Conservation (phyloP, 1,140 invertebrate species). For the Acromyrmex echinatior region DNA sequence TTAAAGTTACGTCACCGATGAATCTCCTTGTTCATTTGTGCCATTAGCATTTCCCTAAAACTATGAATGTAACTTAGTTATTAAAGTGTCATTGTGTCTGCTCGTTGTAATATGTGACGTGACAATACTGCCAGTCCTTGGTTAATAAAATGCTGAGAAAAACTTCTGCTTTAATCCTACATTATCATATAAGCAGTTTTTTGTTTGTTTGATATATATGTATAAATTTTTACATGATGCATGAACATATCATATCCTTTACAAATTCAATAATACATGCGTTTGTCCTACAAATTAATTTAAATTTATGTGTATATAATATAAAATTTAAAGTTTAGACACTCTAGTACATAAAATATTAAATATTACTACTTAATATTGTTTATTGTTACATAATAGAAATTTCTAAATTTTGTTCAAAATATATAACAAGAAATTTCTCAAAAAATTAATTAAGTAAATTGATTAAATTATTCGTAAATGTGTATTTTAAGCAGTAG, state of each 20-base stretch:
- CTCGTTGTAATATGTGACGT: constrained; percentile 73
- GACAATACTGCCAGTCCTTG: constrained; percentile 78
- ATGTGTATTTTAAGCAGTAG: no score
- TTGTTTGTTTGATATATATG: background rate
- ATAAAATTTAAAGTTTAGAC: no score
- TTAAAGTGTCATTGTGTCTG: constrained; percentile 71
- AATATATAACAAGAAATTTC: no score
- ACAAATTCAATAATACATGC: background rate
- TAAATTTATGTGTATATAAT: background rate
- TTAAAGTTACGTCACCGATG: constrained; percentile 27
- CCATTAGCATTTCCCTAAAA: constrained; percentile 54
- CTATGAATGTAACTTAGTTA: constrained; percentile 66
- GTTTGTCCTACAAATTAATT: background rate
- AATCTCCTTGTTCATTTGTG: constrained; percentile 21
- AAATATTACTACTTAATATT: no score
- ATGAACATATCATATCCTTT: background rate
- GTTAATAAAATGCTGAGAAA: constrained; percentile 64
- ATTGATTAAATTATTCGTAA: no score
- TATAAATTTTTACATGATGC: background rate
- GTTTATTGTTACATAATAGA: no score
- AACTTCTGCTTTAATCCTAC: constrained; percentile 23
- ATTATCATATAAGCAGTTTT: constrained; percentile 14
- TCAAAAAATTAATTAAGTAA: no score
- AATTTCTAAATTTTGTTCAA: no score
- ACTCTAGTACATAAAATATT: no score